Evolutionary conservation across 2,888 invertebrate genomes (phyloP), one percentile per base, ranked within the genome.

Genomic region (Meliscaeva auricollis): DNA sequence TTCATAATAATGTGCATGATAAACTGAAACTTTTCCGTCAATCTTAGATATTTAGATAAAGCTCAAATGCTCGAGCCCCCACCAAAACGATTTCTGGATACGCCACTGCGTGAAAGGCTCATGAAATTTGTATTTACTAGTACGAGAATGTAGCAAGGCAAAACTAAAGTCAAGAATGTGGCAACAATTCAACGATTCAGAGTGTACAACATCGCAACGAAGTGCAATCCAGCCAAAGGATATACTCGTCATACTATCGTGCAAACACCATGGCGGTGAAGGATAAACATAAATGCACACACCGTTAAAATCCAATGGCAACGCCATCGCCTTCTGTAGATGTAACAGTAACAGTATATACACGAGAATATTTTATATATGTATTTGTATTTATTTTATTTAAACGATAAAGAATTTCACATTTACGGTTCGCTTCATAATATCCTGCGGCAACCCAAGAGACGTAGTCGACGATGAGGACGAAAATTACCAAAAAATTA

Each of bases 401-500:
- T 80, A 74, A 68, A 80, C 32, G 50, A 54, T 68, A 80, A 58
- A 75, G 68, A 62, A 74, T 54, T 73, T 52, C 68, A 64, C 64
- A 15, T 64, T 72, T 22, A 60, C 15, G 35, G 22, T 69, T 54
- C 50, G 32, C 11, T 44, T 22, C 7, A 35, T 41, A 35, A 73
- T 74, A 60, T 38, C 52, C 66, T 22, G 38, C 26, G 44, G 46
- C 35, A 38, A 38, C 20, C 11, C 48, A 35, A 20, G 20, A 48
- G 22, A 38, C 35, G 15, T 30, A 26, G n/a, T 15, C 11, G 17
- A 32, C 20, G 64, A 54, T 41, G 20, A 38, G 22, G 22, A 41
- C 20, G 46, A 54, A 74, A 56, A 73, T 73, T 73, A 62, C 60
- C 73, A 52, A 75, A 64, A 77, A 83, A 83, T 56, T 69, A 73